Percentiles rank a stretch among this genome's conserved stretches.
These are phyloP conservation scores for Stenodema calcarata DNA, from an alignment of 2,888 invertebrate genomes.

Conservation along the genomic window DNA sequence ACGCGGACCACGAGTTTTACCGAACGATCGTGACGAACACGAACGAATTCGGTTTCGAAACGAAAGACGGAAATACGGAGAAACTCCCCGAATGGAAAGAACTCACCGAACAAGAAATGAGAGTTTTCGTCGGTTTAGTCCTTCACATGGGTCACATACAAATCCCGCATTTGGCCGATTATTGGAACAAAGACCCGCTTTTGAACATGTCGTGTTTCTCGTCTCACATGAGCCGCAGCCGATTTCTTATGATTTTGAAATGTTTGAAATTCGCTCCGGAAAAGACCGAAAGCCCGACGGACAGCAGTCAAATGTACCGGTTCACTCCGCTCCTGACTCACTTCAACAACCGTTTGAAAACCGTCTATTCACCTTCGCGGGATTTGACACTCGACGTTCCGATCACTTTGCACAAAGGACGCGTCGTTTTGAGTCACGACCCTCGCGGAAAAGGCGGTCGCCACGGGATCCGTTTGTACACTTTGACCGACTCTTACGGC, in stretches of 20 bases:
- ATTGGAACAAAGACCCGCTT: constrained; percentile 60
- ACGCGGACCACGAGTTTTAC: constrained; percentile 35
- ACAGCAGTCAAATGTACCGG: constrained; percentile 58
- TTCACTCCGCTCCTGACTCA: constrained; percentile 59
- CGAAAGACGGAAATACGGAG: not conserved
- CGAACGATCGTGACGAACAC: constrained; percentile 30
- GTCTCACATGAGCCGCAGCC: constrained; percentile 59
- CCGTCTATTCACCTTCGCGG: constrained; percentile 59
- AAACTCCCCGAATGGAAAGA: constrained; percentile 47
- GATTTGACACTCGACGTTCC: constrained; percentile 59
- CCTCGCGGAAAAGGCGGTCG: constrained; percentile 54
- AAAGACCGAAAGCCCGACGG: constrained; percentile 54
- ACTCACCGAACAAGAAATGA: constrained; percentile 38
- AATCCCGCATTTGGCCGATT: constrained; percentile 59
- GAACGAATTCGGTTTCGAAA: constrained; percentile 16
- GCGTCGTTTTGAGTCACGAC: constrained; percentile 59
- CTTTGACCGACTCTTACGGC: constrained; percentile 60
- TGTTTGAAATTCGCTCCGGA: constrained; percentile 59
- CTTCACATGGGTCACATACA: constrained; percentile 60
- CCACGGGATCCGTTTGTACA: constrained; percentile 60
- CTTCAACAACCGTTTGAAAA: constrained; percentile 60
- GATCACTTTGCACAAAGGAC: constrained; percentile 60
- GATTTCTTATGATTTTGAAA: constrained; percentile 60
- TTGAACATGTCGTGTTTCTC: constrained; percentile 59
- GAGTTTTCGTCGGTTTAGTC: constrained; percentile 59